Conservation (phyloP, 1,140 invertebrate genomes). For the Homarus americanus region DNA sequence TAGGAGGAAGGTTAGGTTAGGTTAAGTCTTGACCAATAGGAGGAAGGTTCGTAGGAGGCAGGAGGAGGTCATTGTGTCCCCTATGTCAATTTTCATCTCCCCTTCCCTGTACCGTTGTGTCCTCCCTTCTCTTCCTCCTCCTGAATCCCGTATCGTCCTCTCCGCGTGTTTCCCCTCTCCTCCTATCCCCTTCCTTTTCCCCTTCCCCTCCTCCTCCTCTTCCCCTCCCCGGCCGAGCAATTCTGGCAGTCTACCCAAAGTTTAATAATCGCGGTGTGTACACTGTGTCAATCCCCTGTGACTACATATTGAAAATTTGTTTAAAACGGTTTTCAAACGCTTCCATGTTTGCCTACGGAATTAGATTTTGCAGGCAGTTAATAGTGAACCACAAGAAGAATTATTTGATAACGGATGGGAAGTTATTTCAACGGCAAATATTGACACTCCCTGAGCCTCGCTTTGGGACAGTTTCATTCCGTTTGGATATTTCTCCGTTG, state of each 20-base stretch:
- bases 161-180: neutral
- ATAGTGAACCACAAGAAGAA: slow-evolving; percentile 74
- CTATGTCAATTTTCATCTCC: neutral
- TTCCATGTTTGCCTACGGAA: slow-evolving; percentile 74
- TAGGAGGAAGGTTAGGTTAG: too few species aligned
- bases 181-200: neutral
- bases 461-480: slow-evolving; percentile 46
- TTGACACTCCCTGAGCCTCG: slow-evolving; percentile 49
- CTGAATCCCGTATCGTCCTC: neutral
- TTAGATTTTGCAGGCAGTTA: slow-evolving; percentile 75
- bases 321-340: slow-evolving; percentile 74
- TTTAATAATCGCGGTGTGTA: slow-evolving; percentile 63
- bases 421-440: slow-evolving; percentile 75
- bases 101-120: neutral
- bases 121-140: slow-evolving; percentile 1
- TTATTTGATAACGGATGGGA: slow-evolving; percentile 73
- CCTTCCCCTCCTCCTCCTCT: neutral
- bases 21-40: too few species aligned
- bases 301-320: slow-evolving; percentile 70
- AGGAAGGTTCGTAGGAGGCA: too few species aligned
- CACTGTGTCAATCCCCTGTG: slow-evolving; percentile 48
- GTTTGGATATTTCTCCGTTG: slow-evolving; percentile 13
- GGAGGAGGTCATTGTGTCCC: too few species aligned
- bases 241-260: slow-evolving; percentile 40
- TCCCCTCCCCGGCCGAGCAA: neutral